Evolutionary conservation across 2,113 vertebrate species (phyloP).

Genomic region (Phalacrocorax aristotelis): DNA sequence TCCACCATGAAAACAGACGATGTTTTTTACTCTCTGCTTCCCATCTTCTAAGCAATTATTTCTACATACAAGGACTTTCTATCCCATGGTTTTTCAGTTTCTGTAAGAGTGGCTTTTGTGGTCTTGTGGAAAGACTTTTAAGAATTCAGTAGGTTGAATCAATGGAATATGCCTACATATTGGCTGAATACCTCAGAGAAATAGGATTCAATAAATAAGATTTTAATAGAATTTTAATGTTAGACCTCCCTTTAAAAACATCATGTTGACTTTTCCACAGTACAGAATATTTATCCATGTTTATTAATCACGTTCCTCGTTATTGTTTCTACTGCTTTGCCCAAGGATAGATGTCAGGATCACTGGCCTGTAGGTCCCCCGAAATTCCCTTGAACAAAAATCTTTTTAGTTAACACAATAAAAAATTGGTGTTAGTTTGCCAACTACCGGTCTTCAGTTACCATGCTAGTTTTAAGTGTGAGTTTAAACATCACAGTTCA

Average conservation of each 20-base stretch:
- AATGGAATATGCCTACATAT: neutral
- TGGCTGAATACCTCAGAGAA: neutral
- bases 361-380: neutral
- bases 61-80: neutral
- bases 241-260: neutral
- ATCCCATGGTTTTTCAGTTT: neutral
- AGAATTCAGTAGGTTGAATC: neutral
- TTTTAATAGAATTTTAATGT: neutral
- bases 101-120: neutral
- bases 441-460: neutral
- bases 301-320: neutral
- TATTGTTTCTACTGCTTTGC: neutral
- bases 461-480: neutral
- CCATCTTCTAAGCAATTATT: neutral
- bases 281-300: neutral
- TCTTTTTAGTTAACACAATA: neutral
- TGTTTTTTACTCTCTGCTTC: neutral
- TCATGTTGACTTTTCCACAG: neutral
- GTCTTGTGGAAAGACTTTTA: neutral
- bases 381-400: neutral
- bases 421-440: neutral
- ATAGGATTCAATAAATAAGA: neutral
- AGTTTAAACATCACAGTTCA: neutral
- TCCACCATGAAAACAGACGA: neutral
- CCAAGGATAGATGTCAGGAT: accelerated